Evolutionary conservation across 92 coral and sea anemone genomes (phyloP), one percentile per base, ranked within the genome.

Genomic region (Scolanthus callimorphus): DNA sequence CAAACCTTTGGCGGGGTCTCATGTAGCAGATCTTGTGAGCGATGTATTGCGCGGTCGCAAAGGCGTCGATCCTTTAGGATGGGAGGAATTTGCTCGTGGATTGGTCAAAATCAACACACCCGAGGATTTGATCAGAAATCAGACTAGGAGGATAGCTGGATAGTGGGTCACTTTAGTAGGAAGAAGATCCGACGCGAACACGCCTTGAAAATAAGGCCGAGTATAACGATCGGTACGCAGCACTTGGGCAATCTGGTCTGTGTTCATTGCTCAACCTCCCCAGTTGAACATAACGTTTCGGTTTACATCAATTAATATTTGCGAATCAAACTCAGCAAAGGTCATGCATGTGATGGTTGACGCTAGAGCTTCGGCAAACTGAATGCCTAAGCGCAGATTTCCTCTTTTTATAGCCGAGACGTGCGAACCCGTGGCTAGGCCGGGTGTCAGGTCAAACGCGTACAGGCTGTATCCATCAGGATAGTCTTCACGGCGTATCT

Each of bases 101-200:
- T n/a, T n/a, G n/a, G n/a, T n/a, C n/a, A n/a, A n/a, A n/a, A n/a
- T n/a, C n/a, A n/a, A n/a, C n/a, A n/a, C n/a, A n/a, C n/a, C n/a
- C n/a, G n/a, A n/a, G n/a, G n/a, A n/a, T n/a, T n/a, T n/a, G n/a
- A n/a, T n/a, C n/a, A n/a, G n/a, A n/a, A n/a, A n/a, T n/a, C n/a
- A n/a, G n/a, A n/a, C n/a, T n/a, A n/a, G n/a, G n/a, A n/a, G n/a
- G n/a, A n/a, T n/a, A 6, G 41, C 41, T 6, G 6, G 15, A 6
- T 15, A 6, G 15, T 34, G 15, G 39, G 28, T 1, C 4, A 76
- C 49, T 11, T 20, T 20, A 3, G 9, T 31, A 15, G 78, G 84
- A 3, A 77, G 65, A 13, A 29, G 69, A 17, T 77, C 84, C 19
- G 84, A 77, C 0, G 83, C 59, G 19, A 59, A 76, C 1, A 65